These are phyloP conservation scores for Aphaenogaster floridana DNA, from an alignment of 1,140 invertebrate genomes.

Conservation along the genomic window DNA sequence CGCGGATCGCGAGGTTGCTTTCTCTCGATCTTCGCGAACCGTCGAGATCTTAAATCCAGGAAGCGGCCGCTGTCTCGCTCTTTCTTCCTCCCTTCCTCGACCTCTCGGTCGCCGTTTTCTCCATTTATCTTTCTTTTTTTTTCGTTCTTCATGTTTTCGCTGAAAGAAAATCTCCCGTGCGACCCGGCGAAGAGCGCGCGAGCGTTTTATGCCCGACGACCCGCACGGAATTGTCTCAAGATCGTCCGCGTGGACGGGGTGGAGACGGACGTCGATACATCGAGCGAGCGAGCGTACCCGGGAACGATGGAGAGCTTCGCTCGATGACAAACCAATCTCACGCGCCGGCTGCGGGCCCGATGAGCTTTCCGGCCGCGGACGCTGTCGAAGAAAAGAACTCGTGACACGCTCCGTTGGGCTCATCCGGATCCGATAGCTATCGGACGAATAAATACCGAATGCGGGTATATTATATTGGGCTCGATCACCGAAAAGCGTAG, in stretches of 20 bases:
- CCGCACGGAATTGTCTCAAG: constrained; percentile 70
- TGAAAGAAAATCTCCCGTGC: constrained; percentile 49
- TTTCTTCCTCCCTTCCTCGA: neutral
- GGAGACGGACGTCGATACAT: constrained; percentile 20
- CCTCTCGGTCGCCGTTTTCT: constrained; percentile 8
- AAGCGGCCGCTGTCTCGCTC: constrained; percentile 16
- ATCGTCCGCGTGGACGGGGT: constrained; percentile 63
- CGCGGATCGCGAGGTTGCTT: constrained; percentile 43
- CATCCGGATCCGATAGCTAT: constrained; percentile 15
- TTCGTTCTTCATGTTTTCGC: constrained; percentile 3
- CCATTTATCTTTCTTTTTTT: constrained; percentile 24
- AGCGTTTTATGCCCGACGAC: constrained; percentile 60
- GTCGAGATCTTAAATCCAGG: constrained; percentile 60
- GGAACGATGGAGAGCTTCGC: constrained; percentile 59
- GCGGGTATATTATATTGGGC: neutral
- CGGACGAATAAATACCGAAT: constrained; percentile 39
- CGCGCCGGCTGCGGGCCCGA: constrained; percentile 50
- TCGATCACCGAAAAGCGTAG: constrained; percentile 9
- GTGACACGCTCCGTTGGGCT: constrained; percentile 47
- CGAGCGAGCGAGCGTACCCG: neutral
- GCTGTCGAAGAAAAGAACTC: constrained; percentile 50
- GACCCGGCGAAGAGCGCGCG: constrained; percentile 13
- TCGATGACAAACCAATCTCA: constrained; percentile 76
- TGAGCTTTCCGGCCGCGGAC: constrained; percentile 27
- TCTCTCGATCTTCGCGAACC: constrained; percentile 46